Evolutionary conservation across 1,140 invertebrate species (phyloP), one percentile per base, ranked within the genome.

Genomic region (Gryllus bimaculatus): DNA sequence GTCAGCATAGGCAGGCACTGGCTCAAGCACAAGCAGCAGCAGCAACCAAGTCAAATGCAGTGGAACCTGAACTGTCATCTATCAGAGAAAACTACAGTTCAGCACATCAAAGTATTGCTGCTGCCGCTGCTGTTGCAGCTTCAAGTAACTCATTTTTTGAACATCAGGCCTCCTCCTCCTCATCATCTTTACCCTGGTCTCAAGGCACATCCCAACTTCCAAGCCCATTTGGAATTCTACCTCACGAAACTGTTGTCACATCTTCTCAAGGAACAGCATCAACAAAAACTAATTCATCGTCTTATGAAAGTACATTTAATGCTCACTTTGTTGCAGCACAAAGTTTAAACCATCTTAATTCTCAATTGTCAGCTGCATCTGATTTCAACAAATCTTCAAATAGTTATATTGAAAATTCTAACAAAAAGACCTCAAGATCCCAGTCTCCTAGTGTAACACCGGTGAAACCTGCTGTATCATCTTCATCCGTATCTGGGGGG

Each of bases 141-240:
- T 21, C 47, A 48, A 20, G 47, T 77, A 20, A 20, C n/a, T 79
- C 75, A 7, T 79, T 79, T 48, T 76, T 77, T 8, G 75, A 93
- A 82, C 86, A 88, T 47, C 90, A 90, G 81, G 84, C 87, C 77
- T 76, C 84, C 10, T 86, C 89, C 66, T 82, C 87, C 26, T 88
- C 86, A 73, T 84, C 89, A 20, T 79, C 79, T 18, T 47, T 79
- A 12, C 48, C 87, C 75, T 92, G 91, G 91, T 82, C 84, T 8
- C 91, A 92, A 83, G 90, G 88, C 81, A 93, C 90, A 83, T 86
- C 88, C 74, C 90, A 91, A 82, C 83, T 91, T 48, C 90, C 90
- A 39, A 92, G 91, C 82, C 92, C 92, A 0, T 93, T 93, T 85
- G 92, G 92, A 74, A 92, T 93, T 82, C 85, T 93, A 82, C 92